Evolutionary conservation across 2,797 vertebrate species (phyloP).

Genomic region (Cichlasoma orientale): DNA sequence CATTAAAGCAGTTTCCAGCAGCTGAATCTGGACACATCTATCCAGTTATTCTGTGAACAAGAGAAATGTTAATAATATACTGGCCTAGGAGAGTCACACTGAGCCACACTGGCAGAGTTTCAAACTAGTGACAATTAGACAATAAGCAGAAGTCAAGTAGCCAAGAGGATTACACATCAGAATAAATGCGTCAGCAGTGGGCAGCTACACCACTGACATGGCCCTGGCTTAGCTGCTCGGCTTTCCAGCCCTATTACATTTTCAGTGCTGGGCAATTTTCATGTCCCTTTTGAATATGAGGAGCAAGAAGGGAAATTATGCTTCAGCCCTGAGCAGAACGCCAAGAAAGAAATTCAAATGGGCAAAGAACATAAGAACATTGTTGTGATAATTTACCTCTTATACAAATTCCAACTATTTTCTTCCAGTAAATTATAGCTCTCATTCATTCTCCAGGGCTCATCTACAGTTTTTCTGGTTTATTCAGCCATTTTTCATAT

Average conservation of each 20-base stretch:
- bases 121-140: constrained; percentile 40
- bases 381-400: constrained; percentile 4
- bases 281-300: constrained; percentile 23
- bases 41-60: neutral
- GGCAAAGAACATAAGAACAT: constrained; percentile 21
- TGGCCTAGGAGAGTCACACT: constrained; percentile 5
- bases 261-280: constrained; percentile 23
- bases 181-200: constrained; percentile 20
- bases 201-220: constrained; percentile 31
- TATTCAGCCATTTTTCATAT: neutral
- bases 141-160: constrained; percentile 25
- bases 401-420: neutral
- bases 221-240: constrained; percentile 8
- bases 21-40: constrained; percentile 1
- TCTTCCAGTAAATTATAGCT: neutral
- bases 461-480: constrained; percentile 17
- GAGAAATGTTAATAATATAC: neutral
- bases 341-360: constrained; percentile 26
- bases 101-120: constrained; percentile 14
- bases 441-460: neutral
- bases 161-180: constrained; percentile 6
- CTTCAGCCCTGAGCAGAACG: constrained; percentile 22
- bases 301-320: constrained; percentile 27
- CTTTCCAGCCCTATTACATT: constrained; percentile 16
- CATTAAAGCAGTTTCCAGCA: neutral